A percentile compares a stretch with the other conserved stretches of the same genome.
phyloP scores from a whole-genome alignment of 2,888 invertebrate species.

The Andrena haemorrhoa region DNA sequence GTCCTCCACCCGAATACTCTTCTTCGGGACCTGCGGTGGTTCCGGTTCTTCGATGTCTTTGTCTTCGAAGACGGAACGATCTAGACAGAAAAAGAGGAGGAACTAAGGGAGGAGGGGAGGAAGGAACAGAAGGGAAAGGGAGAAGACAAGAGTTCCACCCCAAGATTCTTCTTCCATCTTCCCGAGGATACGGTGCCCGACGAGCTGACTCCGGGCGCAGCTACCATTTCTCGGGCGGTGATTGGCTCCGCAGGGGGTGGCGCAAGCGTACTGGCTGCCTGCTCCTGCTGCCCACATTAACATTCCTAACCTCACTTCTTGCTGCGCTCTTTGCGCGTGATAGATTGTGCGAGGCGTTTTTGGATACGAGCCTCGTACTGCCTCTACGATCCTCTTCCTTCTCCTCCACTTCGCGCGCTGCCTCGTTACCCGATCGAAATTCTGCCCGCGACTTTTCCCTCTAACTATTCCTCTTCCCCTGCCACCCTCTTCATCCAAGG shows the following conservation, averaged over 20 bases:
- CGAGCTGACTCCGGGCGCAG: constrained; percentile 80
- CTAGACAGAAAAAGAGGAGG: constrained; percentile 44
- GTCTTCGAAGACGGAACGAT: constrained; percentile 25
- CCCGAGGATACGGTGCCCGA: constrained; percentile 67
- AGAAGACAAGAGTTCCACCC: constrained; percentile 59
- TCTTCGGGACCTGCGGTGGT: not conserved
- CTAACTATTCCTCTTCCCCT: too few relatives aligned
- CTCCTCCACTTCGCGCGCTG: constrained; percentile 52
- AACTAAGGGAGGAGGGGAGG: constrained; percentile 17
- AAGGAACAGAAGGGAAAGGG: constrained; percentile 45
- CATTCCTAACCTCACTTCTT: constrained; percentile 81
- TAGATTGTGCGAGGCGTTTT: constrained; percentile 78
- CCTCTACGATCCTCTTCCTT: constrained; percentile 47
- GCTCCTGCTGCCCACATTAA: constrained; percentile 81
- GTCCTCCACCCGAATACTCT: constrained; percentile 4
- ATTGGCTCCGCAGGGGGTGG: constrained; percentile 84
- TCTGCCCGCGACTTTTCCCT: not conserved
- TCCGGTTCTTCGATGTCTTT: constrained; percentile 32
- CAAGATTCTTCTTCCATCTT: constrained; percentile 72
- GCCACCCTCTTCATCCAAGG: too few relatives aligned
- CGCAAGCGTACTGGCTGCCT: constrained; percentile 78
- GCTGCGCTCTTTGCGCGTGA: constrained; percentile 77
- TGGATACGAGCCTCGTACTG: constrained; percentile 64
- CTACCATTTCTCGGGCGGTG: constrained; percentile 84
- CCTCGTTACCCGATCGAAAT: constrained; percentile 63